A percentile compares a stretch with the other conserved stretches of the same genome.
Evolutionary conservation across 2,113 vertebrate genomes (phyloP).

Genomic region (Nannospalax galili): DNA sequence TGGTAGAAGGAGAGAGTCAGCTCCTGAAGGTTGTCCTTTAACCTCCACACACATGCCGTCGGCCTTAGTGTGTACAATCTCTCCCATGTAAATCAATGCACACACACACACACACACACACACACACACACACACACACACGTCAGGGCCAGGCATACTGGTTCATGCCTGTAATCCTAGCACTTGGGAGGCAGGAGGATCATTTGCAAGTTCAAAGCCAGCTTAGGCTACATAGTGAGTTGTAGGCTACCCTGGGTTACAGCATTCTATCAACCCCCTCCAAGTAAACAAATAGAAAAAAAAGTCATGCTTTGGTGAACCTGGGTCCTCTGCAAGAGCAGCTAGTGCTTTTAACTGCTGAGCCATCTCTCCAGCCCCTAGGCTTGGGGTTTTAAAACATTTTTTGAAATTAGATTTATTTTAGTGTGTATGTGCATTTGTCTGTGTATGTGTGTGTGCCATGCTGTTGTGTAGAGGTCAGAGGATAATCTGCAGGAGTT

Average conservation of each 20-base stretch:
- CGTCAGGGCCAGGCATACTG: no score
- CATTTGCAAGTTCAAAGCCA: background rate
- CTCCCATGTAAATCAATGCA: no score
- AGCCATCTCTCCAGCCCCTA: background rate
- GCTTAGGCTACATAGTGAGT: background rate
- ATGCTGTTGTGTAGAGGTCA: no score
- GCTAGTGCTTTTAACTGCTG: background rate
- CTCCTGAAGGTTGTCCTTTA: background rate
- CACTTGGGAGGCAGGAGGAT: background rate
- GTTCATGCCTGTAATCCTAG: background rate
- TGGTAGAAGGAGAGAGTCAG: background rate
- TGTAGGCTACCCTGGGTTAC: background rate
- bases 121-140: no score
- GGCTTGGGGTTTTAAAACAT: no score
- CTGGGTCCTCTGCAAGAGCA: background rate
- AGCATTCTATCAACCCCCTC: background rate
- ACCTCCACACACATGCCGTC: background rate
- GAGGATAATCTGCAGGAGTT: no score
- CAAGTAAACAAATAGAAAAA: background rate
- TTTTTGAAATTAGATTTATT: no score
- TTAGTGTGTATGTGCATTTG: no score
- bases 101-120: no score
- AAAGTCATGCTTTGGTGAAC: background rate
- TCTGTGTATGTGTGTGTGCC: no score
- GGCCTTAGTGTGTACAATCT: no score